phyloP scores from a whole-genome alignment of 64 coral and sea anemone genomes.

The Astreopora myriophthalma region DNA sequence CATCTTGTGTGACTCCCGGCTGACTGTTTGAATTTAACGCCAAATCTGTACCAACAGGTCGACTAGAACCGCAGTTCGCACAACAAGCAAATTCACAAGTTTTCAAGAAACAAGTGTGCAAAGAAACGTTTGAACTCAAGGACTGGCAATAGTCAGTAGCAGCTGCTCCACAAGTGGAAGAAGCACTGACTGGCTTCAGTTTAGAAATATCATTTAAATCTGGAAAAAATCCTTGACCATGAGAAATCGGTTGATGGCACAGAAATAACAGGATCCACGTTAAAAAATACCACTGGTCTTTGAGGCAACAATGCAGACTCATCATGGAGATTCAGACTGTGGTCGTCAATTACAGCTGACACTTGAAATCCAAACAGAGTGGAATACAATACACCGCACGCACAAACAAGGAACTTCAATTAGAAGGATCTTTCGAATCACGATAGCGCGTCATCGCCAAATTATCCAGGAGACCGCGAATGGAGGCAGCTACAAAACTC shows the following conservation, averaged over 20 bases:
- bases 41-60: slow-evolving; percentile 58
- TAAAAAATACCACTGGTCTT: not conserved
- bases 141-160: slow-evolving; percentile 73
- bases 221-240: slow-evolving; percentile 71
- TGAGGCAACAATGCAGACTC: not conserved
- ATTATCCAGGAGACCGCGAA: not conserved
- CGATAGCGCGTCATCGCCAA: not conserved
- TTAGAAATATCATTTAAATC: slow-evolving; percentile 64
- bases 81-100: slow-evolving; percentile 85
- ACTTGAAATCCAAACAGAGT: slow-evolving; percentile 23
- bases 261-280: not conserved
- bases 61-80: slow-evolving; percentile 24
- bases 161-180: slow-evolving; percentile 84
- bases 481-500: not conserved
- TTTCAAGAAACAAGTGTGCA: slow-evolving; percentile 69
- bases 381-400: not conserved
- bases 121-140: not conserved
- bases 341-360: not conserved
- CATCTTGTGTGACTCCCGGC: slow-evolving; percentile 36
- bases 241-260: not conserved
- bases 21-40: not conserved
- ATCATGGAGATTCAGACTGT: not conserved
- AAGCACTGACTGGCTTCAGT: slow-evolving; percentile 70
- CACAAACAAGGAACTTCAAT: slow-evolving; percentile 17
- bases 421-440: not conserved